Base-by-base conservation (phyloP, 2,888 invertebrate genomes). In the Caenorhabditis auriculariae region DNA sequence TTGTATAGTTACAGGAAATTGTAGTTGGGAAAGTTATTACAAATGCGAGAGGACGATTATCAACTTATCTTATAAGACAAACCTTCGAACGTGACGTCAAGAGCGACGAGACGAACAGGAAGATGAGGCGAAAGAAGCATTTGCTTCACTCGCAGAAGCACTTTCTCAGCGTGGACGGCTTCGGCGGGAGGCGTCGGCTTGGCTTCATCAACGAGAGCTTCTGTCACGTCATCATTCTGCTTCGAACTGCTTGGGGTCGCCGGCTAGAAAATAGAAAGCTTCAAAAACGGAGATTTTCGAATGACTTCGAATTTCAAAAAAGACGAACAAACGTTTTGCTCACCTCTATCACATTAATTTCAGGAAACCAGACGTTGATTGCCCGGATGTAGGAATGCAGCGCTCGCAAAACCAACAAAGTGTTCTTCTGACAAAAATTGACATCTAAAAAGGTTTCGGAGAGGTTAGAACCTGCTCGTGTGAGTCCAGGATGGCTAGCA, bases 61-160 rank as follows among this genome's bases (percentile, higher is more conserved):
- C n/a, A n/a, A n/a, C n/a, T n/a, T n/a, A n/a, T n/a, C n/a, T n/a
- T n/a, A n/a, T 9, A 9, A 41, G 9, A 1, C n/a, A 12, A 19
- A 44, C 56, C 62, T 6, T 52, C 23, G 12, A 15, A 29, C 15
- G 60, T n/a, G 35, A 66, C 51, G 23, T 49, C 46, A 12, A 66
- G 39, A 5, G 24, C 37, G 0, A 32, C 23, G 3, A 69, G n/a
- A 29, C 47, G 26, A 7, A 72, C 51, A 2, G 64, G 51, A 4
- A 64, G 46, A 35, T 57, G 54, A 1, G 50, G 51, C 2, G 69
- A 66, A 1, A 59, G 53, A 15, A 69, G 29, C 47, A 72, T 50
- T 26, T 68, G 66, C 44, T 72, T 72, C 9, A 68, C 60, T 29
- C 72, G 63, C 7, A 43, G 54, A 35, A 57, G 41, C n/a, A 63